Percentiles rank a stretch among this genome's conserved stretches.
phyloP scores from a whole-genome alignment of 2,113 vertebrate genomes.

The Tyto alba region DNA sequence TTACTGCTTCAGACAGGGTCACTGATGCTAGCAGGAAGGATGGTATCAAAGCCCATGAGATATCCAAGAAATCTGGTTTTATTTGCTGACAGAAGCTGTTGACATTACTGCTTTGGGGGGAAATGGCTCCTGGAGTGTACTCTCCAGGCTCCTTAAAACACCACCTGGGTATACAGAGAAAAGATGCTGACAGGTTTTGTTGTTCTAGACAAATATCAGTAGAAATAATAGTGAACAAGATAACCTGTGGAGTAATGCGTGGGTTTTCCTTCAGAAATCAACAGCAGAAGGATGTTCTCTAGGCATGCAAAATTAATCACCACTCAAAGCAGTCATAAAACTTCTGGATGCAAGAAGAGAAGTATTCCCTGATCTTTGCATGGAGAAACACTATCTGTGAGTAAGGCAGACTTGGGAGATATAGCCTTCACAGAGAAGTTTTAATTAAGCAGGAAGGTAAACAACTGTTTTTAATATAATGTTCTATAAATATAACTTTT shows the following conservation, averaged over 20 bases:
- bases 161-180: background rate
- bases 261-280: conserved; percentile 31
- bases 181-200: background rate
- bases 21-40: conserved; percentile 34
- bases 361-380: conserved; percentile 1
- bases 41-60: background rate
- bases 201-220: conserved; percentile 14
- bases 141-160: conserved; percentile 37
- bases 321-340: background rate
- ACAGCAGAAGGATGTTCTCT: conserved; percentile 12
- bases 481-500: background rate
- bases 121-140: conserved; percentile 3
- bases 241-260: background rate
- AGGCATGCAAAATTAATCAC: conserved; percentile 27
- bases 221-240: conserved; percentile 1
- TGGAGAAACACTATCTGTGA: background rate
- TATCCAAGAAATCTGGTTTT: conserved; percentile 7
- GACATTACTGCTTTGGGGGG: background rate
- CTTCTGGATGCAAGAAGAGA: background rate
- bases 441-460: conserved; percentile 45
- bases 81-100: conserved; percentile 49
- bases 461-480: background rate
- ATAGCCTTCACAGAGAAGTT: background rate
- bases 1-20: conserved; percentile 18
- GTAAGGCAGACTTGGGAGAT: conserved; percentile 8